Base-by-base conservation (phyloP, 2,888 invertebrate genomes). In the Sarcophaga caerulescens region DNA sequence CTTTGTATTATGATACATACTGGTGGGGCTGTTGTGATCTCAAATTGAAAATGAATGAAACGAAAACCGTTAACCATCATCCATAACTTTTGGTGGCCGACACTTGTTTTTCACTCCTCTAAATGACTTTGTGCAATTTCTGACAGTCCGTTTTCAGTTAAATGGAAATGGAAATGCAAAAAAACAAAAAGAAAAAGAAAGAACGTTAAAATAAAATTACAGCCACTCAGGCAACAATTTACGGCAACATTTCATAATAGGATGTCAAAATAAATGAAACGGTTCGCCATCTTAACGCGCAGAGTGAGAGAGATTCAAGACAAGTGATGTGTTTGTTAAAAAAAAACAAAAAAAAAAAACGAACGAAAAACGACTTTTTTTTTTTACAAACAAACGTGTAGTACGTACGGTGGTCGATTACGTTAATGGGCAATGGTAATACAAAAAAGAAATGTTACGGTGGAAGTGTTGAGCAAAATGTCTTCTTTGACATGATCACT, bases 401-500 rank as follows among this genome's bases (percentile, higher is more conserved):
- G 12, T 10, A 14, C 47, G 35, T 35, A 35, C 8, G 8, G 35
- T 35, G 35, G 35, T 6, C 35, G 35, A 8, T 35, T 1, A 25
- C 25, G 5, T 25, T 25, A 25, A 47, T 3, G 14, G 14, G 47
- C 47, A 47, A 47, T 1, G 47, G 47, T 14, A 70, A 19, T 35
- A 60, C 59, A 47, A 14, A 44, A 73, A 5, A 71, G 65, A 21
- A 65, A 77, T 73, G 70, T 73, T 81, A 78, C 77, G 84, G 74
- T 84, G 83, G 74, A 86, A 86, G 86, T 86, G 86, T 86, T 84
- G 78, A 84, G 81, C 84, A 86, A 86, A 86, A 84, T 86, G 86
- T 86, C 86, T 86, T 86, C 86, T 86, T 86, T 84, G 86, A 86
- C 86, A 86, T 81, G 83, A 86, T 70, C 83, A 77, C 78, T 71